Evolutionary conservation across 2,888 invertebrate genomes (phyloP), one percentile per base, ranked within the genome.

Genomic region (Tachina lurida): DNA sequence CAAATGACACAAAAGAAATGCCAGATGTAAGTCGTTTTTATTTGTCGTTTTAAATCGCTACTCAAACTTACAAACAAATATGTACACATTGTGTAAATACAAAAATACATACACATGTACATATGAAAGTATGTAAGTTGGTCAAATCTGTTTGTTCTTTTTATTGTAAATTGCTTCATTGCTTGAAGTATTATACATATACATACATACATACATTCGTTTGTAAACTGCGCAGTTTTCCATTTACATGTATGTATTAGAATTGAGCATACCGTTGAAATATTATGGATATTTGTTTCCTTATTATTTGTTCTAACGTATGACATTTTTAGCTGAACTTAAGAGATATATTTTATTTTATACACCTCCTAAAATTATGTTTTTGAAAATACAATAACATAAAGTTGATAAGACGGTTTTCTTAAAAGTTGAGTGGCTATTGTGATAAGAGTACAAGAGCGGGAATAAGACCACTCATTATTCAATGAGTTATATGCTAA

Each of bases 311-410:
- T 31, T 31, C 31, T 31, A 31, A 31, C 31, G 31, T 31, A 31
- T 1, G 31, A 31, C 5, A 31, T 31, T 31, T 31, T 31, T 31
- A 31, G 31, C 31, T 31, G 31, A 31, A 31, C 4, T 31, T 31
- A 7, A 31, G 31, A 31, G 5, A 31, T 31, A 31, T 31, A 31
- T 31, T 31, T 31, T 17, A 22, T 47, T 65, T 63, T 65, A 47
- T 65, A 22, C 15, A 9, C 19, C 63, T 15, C 63, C 63, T 63
- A 63, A 62, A 22, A 63, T 45, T 63, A 63, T 31, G 22, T 3
- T 12, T 31, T 13, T 56, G 13, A 56, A 56, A 56, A 3, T 52
- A 7, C 0, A 56, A 22, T 5, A 22, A 22, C 2, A 5, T 31
- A 56, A n/a, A 22, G 12, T 13, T 10, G 54, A 19, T 7, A 49